Evolutionary conservation across 1,140 invertebrate species (phyloP).

Genomic region (Macrotrachela quadricornifera): DNA sequence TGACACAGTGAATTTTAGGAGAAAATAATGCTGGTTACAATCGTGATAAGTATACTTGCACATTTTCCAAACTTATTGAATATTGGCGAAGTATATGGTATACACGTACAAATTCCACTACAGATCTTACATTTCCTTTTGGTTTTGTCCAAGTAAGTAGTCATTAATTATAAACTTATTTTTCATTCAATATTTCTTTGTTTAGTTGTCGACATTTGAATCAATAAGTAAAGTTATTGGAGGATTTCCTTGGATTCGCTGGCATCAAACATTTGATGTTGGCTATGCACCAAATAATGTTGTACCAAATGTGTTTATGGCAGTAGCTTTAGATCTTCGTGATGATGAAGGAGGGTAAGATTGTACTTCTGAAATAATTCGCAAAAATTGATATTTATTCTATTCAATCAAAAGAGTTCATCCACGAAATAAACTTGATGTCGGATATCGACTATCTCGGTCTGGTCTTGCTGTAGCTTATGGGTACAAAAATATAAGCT

Average conservation of each 20-base stretch:
- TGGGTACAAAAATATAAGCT: too few species aligned
- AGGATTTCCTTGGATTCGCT: slow-evolving; percentile 16
- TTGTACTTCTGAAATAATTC: too few species aligned
- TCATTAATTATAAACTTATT: too few species aligned
- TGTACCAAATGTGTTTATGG: slow-evolving; percentile 20
- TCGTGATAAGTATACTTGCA: slow-evolving; percentile 16
- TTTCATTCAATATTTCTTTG: too few species aligned
- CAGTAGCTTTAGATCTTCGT: slow-evolving; percentile 19
- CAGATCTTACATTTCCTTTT: slow-evolving; percentile 17
- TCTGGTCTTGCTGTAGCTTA: too few species aligned
- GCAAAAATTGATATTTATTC: too few species aligned
- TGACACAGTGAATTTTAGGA: too few species aligned
- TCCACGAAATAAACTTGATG: too few species aligned
- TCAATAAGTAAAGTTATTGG: not conserved
- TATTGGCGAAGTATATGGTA: slow-evolving; percentile 17
- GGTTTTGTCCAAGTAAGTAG: slow-evolving; percentile 27
- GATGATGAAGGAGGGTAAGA: slow-evolving; percentile 11
- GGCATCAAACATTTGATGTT: slow-evolving; percentile 18
- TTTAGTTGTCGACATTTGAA: slow-evolving; percentile 10
- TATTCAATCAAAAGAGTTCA: too few species aligned
- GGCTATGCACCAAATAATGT: slow-evolving; percentile 18
- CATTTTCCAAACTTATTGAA: slow-evolving; percentile 18
- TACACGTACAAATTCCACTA: slow-evolving; percentile 10
- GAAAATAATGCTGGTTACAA: slow-evolving; percentile 11
- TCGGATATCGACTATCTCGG: too few species aligned